These are phyloP conservation scores for Syngnathus floridae DNA, from an alignment of 2,113 vertebrate species.

Conservation along the genomic window DNA sequence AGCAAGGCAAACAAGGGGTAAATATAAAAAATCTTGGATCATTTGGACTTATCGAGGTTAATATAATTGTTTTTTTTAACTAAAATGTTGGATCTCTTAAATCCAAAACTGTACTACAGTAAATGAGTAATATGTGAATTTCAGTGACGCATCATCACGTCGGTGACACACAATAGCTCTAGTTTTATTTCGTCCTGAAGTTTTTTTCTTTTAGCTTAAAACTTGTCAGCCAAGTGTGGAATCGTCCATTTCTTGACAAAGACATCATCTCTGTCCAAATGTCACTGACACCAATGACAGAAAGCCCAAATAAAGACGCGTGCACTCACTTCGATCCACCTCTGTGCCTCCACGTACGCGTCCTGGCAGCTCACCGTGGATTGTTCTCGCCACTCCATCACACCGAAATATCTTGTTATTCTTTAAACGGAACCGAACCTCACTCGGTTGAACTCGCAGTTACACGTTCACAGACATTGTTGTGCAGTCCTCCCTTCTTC, in stretches of 20 bases:
- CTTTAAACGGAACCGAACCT: neutral
- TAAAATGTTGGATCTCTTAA: slow-evolving; percentile 2
- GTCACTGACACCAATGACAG: neutral
- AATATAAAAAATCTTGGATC: too few relatives aligned
- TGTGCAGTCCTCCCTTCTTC: neutral
- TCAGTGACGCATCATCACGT: neutral
- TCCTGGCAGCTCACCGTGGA: slow-evolving; percentile 63
- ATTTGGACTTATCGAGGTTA: too few relatives aligned
- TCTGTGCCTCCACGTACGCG: slow-evolving; percentile 79
- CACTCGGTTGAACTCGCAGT: neutral
- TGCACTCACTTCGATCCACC: slow-evolving; percentile 82
- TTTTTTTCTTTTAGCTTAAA: neutral
- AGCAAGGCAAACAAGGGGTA: too few relatives aligned
- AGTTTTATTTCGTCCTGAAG: too few relatives aligned
- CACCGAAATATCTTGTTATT: slow-evolving; percentile 6
- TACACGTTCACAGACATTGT: neutral
- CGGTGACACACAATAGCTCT: neutral
- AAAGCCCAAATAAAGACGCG: too few relatives aligned
- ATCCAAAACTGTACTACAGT: neutral
- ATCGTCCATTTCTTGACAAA: neutral
- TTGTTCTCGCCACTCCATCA: slow-evolving; percentile 78
- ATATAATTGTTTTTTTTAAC: neutral
- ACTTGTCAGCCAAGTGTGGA: neutral
- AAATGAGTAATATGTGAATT: neutral
- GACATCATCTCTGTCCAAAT: neutral